phyloP scores from a whole-genome alignment of 2,888 invertebrate genomes.

The Halictus ligatus region DNA sequence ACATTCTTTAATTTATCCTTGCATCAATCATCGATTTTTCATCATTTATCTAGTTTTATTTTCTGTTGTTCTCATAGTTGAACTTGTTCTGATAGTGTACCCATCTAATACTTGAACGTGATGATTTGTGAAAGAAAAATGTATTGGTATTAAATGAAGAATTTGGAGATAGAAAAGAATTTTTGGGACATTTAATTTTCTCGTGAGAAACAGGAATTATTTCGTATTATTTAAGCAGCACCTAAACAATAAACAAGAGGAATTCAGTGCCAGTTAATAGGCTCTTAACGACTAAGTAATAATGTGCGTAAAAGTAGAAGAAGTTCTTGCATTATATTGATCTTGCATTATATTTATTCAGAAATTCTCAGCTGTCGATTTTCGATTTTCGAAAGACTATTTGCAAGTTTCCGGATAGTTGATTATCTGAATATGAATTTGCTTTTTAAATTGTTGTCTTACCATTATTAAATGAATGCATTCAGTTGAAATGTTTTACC shows the following conservation, averaged over 20 bases:
- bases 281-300: too few relatives aligned
- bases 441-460: background rate
- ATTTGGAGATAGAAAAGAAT: background rate
- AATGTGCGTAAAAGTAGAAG: too few relatives aligned
- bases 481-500: background rate
- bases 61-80: background rate
- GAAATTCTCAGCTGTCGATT: too few relatives aligned
- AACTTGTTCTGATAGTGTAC: background rate
- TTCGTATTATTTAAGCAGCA: too few relatives aligned
- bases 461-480: background rate
- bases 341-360: too few relatives aligned
- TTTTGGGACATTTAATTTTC: background rate
- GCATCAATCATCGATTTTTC: background rate
- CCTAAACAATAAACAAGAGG: too few relatives aligned
- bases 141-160: background rate
- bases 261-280: too few relatives aligned
- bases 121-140: background rate
- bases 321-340: too few relatives aligned
- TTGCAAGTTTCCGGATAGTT: too few relatives aligned
- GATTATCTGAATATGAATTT: background rate
- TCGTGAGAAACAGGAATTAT: background rate
- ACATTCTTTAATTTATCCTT: too few relatives aligned
- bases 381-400: too few relatives aligned
- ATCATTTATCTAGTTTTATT: background rate
- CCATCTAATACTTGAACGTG: background rate